A percentile compares a stretch with the other conserved stretches of the same genome.
phyloP scores from a whole-genome alignment of 2,888 invertebrate species.

The Diloba caeruleocephala region DNA sequence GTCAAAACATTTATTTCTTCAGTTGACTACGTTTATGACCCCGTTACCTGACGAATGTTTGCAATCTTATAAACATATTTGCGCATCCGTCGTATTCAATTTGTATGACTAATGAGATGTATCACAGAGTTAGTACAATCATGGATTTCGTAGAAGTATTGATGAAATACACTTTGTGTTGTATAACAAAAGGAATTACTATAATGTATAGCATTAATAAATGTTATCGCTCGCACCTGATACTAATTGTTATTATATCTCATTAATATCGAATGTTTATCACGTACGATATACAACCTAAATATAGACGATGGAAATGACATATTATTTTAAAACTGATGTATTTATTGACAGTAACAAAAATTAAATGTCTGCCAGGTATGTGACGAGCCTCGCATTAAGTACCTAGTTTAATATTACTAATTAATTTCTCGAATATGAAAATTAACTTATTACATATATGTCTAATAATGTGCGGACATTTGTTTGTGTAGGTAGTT shows the following conservation, averaged over 20 bases:
- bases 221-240: slow-evolving; percentile 7
- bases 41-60: slow-evolving; percentile 49
- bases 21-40: slow-evolving; percentile 33
- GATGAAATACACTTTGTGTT: slow-evolving; percentile 18
- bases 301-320: too few relatives aligned
- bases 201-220: slow-evolving; percentile 13
- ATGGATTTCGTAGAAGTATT: slow-evolving; percentile 49
- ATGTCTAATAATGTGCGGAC: too few relatives aligned
- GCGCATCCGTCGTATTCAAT: slow-evolving; percentile 48
- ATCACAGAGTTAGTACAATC: slow-evolving; percentile 56
- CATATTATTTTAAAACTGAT: too few relatives aligned
- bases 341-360: too few relatives aligned
- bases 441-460: too few relatives aligned
- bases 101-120: slow-evolving; percentile 57
- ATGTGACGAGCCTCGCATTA: too few relatives aligned
- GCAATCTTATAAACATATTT: slow-evolving; percentile 38
- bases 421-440: too few relatives aligned
- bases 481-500: too few relatives aligned
- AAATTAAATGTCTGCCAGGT: too few relatives aligned
- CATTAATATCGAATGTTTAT: slow-evolving; percentile 14
- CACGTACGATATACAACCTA: slow-evolving; percentile 7
- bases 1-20: slow-evolving; percentile 44
- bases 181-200: slow-evolving; percentile 9
- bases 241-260: slow-evolving; percentile 11
- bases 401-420: too few relatives aligned